phyloP scores from a whole-genome alignment of 1,140 invertebrate species.

The Rhagoletis pomonella region DNA sequence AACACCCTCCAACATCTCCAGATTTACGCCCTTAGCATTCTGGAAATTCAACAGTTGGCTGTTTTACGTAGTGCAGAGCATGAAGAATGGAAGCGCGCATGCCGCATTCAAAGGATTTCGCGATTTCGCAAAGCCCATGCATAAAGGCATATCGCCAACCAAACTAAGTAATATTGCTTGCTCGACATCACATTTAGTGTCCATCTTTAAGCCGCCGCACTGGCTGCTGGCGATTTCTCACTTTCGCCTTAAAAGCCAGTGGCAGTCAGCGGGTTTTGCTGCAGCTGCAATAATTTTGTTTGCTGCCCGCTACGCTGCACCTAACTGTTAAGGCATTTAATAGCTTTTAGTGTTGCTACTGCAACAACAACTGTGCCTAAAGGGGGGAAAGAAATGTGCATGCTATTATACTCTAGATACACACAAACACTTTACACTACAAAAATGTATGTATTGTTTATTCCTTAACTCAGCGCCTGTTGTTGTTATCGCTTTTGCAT shows the following conservation, averaged over 20 bases:
- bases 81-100: too few relatives aligned
- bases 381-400: too few relatives aligned
- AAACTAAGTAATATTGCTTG: not conserved
- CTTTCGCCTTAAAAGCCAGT: not conserved
- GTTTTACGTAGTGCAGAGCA: too few relatives aligned
- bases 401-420: too few relatives aligned
- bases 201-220: not conserved
- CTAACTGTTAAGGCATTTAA: not conserved
- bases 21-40: not conserved
- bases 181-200: constrained; percentile 12
- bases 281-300: constrained; percentile 25
- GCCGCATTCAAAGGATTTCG: constrained; percentile 4
- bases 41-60: not conserved
- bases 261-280: constrained; percentile 19
- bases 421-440: not conserved
- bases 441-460: not conserved
- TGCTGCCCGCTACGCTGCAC: not conserved
- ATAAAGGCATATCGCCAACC: not conserved
- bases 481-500: not conserved
- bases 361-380: too few relatives aligned
- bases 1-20: not conserved
- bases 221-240: not conserved
- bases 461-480: not conserved
- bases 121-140: not conserved
- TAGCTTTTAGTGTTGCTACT: not conserved